Evolutionary conservation across 2,888 invertebrate genomes (phyloP).

Genomic region (Kryphioiulus occultus): DNA sequence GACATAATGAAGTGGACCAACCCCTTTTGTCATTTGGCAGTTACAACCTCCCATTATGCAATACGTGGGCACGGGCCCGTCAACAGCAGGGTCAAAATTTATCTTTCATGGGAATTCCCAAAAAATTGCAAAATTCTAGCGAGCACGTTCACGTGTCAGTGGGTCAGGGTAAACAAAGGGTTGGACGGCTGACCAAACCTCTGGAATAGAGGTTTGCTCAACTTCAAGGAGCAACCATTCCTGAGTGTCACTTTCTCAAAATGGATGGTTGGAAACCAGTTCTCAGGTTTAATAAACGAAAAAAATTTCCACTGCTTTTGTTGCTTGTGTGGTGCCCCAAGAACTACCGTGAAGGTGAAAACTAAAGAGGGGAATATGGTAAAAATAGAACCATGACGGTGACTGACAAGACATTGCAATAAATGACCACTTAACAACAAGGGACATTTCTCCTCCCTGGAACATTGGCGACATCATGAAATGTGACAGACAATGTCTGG

Average conservation of each 20-base stretch:
- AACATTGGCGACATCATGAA: neutral
- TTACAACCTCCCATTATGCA: neutral
- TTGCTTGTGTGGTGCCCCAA: neutral
- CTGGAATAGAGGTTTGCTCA: neutral
- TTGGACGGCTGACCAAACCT: neutral
- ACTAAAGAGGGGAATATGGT: neutral
- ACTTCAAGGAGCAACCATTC: neutral
- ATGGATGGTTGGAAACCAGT: neutral
- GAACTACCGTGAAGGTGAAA: neutral
- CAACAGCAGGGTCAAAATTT: neutral
- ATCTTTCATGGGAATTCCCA: neutral
- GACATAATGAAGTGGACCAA: no score
- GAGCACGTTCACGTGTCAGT: constrained; percentile 13
- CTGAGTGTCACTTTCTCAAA: neutral
- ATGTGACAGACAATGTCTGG: no score
- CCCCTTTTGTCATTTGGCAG: neutral
- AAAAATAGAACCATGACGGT: neutral
- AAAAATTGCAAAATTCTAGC: neutral
- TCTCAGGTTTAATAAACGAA: neutral
- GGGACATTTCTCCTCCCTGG: neutral
- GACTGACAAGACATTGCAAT: neutral
- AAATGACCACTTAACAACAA: neutral
- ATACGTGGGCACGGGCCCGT: neutral
- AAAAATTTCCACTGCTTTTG: neutral
- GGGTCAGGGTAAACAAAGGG: neutral